Conservation (phyloP, 2,797 vertebrate genomes). For the Urosaurus nigricauda region DNA sequence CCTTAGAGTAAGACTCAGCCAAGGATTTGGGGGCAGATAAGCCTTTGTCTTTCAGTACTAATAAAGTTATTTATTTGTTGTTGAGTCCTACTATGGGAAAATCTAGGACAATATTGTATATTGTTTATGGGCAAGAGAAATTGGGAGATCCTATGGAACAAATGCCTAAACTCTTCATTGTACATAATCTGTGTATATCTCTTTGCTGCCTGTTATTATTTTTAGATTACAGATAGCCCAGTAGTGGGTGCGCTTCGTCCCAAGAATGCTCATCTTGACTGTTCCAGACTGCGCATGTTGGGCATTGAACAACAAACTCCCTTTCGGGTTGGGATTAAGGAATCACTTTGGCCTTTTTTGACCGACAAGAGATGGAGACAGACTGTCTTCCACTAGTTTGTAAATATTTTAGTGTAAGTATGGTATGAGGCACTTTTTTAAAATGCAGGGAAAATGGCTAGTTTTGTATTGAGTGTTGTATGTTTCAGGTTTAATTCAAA, state of each 20-base stretch:
- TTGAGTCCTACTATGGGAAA: neutral
- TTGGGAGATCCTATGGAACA: too few species aligned
- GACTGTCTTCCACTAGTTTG: conserved; percentile 93
- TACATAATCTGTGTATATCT: neutral
- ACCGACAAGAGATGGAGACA: conserved; percentile 95
- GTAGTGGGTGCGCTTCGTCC: conserved; percentile 87
- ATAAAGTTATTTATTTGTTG: neutral
- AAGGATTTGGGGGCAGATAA: too few species aligned
- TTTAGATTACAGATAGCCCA: conserved; percentile 87
- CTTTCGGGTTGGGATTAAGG: conserved; percentile 87
- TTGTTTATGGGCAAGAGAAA: too few species aligned
- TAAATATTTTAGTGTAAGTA: conserved; percentile 75
- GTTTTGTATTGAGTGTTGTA: conserved; percentile 82
- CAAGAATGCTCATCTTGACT: conserved; percentile 89
- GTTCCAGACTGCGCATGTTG: conserved; percentile 89
- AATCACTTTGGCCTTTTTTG: conserved; percentile 96
- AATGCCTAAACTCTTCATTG: neutral
- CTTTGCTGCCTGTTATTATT: conserved; percentile 27
- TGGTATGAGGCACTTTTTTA: conserved; percentile 81
- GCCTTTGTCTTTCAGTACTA: neutral
- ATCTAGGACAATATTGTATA: neutral
- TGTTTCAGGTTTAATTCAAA: conserved; percentile 72
- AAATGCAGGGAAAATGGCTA: conserved; percentile 69
- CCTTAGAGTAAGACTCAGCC: neutral
- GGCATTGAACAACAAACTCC: conserved; percentile 88